Evolutionary conservation across 2,797 vertebrate species (phyloP), one percentile per base, ranked within the genome.

Genomic region (Lithobates pipiens): DNA sequence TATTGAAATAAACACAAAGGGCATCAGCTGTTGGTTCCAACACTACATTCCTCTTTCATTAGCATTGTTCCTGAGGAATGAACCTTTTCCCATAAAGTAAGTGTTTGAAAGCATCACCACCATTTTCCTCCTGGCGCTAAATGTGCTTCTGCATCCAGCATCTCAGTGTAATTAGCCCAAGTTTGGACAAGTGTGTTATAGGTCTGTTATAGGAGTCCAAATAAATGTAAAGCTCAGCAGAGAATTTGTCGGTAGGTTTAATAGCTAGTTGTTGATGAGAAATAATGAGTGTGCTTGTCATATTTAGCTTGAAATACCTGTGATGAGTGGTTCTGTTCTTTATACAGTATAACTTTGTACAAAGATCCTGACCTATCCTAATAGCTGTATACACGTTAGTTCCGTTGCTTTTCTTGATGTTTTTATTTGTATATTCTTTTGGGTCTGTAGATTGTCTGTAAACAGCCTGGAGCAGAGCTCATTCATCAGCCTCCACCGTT

Each of bases 371-470:
- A 23, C 54, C 54, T 42, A 16, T 18, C 36, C 34, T 27, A 27
- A n/a, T 73, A 63, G 50, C 23, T 63, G 44, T 83, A 34, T 21
- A n/a, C 23, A 9, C 75, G 16, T 50, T 50, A 44, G 44, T 61
- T 71, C 32, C 46, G 18, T 61, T 70, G 65, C 23, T 46, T 77
- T 84, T 84, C 46, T 70, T 77, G 42, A 69, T 84, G 44, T 84
- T 77, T 84, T 70, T 84, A 71, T 84, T 77, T 84, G 75, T 63
- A 76, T 71, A 34, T 77, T 71, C 65, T 82, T 83, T 76, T 74
- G 65, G 65, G 67, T 71, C 67, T 77, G 61, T 76, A 36, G 70
- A 82, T 73, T 73, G 70, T 69, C 63, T 70, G 63, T 77, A 83
- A 69, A 83, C 82, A 83, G 29, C 71, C 73, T 1, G 73, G 61